Percentiles rank a stretch among this genome's conserved stretches.
Evolutionary conservation across 2,888 invertebrate species (phyloP).

Genomic region (Maniola hyperantus): DNA sequence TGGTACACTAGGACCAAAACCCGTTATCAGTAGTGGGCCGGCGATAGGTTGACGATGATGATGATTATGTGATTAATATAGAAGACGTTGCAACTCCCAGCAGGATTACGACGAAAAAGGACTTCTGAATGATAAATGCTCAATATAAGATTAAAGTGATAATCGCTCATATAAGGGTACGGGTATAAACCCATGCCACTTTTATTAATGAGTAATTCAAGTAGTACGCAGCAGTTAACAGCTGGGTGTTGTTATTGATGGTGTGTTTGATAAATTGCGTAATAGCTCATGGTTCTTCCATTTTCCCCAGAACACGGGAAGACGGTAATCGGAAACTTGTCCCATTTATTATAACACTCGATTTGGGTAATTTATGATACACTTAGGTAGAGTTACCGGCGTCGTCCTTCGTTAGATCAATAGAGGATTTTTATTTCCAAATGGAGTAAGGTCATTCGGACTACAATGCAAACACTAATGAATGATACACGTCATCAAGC

Average conservation of each 20-base stretch:
- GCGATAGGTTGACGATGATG: no score
- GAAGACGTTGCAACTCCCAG: no score
- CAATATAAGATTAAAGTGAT: no score
- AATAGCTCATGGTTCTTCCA: not conserved
- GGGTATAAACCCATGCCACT: no score
- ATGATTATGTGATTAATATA: no score
- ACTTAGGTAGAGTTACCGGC: not conserved
- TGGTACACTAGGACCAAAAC: no score
- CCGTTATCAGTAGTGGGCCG: no score
- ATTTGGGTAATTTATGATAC: not conserved
- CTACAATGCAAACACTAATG: not conserved
- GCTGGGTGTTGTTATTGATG: conserved; percentile 5
- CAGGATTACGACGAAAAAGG: no score
- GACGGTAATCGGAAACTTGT: conserved; percentile 3
- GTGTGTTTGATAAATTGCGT: conserved; percentile 7
- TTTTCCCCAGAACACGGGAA: not conserved
- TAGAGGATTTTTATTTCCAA: not conserved
- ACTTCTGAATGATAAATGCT: no score
- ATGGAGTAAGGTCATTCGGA: not conserved
- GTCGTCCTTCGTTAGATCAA: not conserved
- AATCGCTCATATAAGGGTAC: no score
- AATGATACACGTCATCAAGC: no score
- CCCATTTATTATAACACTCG: not conserved
- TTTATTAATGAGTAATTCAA: no score
- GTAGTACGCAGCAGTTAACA: not conserved